Base-by-base conservation (phyloP, 2,888 invertebrate genomes). In the Lacanobia oleracea region DNA sequence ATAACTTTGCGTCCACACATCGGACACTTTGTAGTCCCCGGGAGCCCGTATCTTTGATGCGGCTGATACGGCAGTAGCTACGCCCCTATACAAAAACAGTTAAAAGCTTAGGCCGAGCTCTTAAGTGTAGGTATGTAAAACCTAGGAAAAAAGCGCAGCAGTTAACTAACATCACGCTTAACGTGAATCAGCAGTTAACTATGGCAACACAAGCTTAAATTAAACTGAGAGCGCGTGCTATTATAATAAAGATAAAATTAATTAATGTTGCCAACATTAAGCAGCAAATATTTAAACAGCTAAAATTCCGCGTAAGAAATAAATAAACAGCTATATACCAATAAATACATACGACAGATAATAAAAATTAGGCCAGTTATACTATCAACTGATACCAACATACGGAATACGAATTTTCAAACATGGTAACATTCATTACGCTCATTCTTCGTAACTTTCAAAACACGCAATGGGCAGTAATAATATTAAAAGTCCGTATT, bases 321-420 rank as follows among this genome's bases (percentile, higher is more conserved):
- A 72, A 66, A 79, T 68, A 78, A 73, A 77, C 16, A 76, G 56
- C 50, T 72, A 79, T 62, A 63, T 65, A 71, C 40, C 54, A 65
- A 77, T 69, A 75, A 73, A 80, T 80, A 84, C 67, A 80, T 77
- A 80, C 72, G 33, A 69, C 63, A 77, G 56, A 78, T 67, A 85
- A 71, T 70, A 75, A 65, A 86, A 88, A 82, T 86, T 89, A 90
- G 87, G 87, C 88, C 88, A 85, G 82, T 82, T 82, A 81, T 54
- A 82, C 82, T 83, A 80, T 81, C 67, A 86, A 87, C 77, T 80
- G 77, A 86, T 73, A 73, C 43, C 60, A 60, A 67, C 8, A 27
- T 10, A 51, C 65, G 68, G 73, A 62, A 82, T 64, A 79, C 75
- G 72, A 75, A 60, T 67, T 73, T 72, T 68, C 37, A 43, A 56